These are phyloP conservation scores for Lindbergichthys nudifrons DNA, from an alignment of 2,797 vertebrate species.

Conservation along the genomic window DNA sequence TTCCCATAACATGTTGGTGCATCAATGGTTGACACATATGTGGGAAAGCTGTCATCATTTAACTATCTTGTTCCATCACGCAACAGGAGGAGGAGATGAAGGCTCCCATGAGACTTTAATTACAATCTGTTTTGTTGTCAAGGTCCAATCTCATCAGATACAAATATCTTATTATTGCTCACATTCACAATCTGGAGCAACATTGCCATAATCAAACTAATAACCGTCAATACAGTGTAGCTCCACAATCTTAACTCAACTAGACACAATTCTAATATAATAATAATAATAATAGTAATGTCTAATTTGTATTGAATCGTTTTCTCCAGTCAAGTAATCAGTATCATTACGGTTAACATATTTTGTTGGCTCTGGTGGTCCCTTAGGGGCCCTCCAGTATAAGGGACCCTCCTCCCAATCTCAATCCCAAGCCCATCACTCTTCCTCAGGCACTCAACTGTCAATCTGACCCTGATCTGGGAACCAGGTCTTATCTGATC, in stretches of 20 bases:
- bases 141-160: slow-evolving; percentile 49
- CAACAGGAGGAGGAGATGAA: slow-evolving; percentile 25
- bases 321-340: slow-evolving; percentile 56
- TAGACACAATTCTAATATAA: background rate
- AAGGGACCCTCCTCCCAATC: slow-evolving; percentile 68
- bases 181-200: slow-evolving; percentile 30
- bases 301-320: slow-evolving; percentile 11
- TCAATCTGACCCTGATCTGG: slow-evolving; percentile 84
- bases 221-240: slow-evolving; percentile 14
- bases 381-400: slow-evolving; percentile 57
- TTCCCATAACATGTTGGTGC: slow-evolving; percentile 20
- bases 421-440: slow-evolving; percentile 84
- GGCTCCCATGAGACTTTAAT: slow-evolving; percentile 56
- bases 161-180: slow-evolving; percentile 29
- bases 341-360: slow-evolving; percentile 59
- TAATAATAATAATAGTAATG: slow-evolving; percentile 4
- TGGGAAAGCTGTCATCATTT: slow-evolving; percentile 71
- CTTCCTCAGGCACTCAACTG: slow-evolving; percentile 82
- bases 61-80: slow-evolving; percentile 36
- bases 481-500: slow-evolving; percentile 84
- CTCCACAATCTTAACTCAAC: slow-evolving; percentile 2
- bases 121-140: slow-evolving; percentile 50
- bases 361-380: slow-evolving; percentile 46
- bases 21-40: slow-evolving; percentile 46
- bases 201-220: slow-evolving; percentile 42